Conservation (phyloP, 1,140 invertebrate species). For the Pseudomyrmex pallidus region DNA sequence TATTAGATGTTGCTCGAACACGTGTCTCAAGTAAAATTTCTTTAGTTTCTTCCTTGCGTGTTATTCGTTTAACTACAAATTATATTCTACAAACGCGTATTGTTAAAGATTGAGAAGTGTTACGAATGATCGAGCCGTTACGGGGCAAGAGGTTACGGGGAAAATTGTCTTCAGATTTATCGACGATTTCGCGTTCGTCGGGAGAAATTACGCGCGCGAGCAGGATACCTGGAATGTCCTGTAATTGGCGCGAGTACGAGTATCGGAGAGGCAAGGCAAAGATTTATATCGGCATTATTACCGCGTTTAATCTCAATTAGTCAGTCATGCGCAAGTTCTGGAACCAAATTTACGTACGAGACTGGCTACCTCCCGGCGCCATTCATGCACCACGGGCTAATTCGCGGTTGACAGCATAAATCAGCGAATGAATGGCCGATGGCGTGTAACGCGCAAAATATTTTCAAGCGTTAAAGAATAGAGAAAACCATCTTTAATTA, state of each 20-base stretch:
- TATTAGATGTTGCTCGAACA: too few relatives aligned
- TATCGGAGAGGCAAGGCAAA: slow-evolving; percentile 43
- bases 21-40: too few relatives aligned
- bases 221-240: slow-evolving; percentile 3
- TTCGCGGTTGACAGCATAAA: slow-evolving; percentile 49
- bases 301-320: slow-evolving; percentile 68
- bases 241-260: slow-evolving; percentile 51
- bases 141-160: background rate
- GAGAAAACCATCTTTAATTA: background rate
- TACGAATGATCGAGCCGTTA: background rate
- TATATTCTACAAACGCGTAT: background rate
- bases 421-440: slow-evolving; percentile 25
- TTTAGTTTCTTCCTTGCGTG: too few relatives aligned
- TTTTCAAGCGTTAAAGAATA: slow-evolving; percentile 3
- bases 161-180: slow-evolving; percentile 20
- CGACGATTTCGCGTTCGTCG: slow-evolving; percentile 16
- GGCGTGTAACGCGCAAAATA: background rate
- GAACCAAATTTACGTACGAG: slow-evolving; percentile 59
- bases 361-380: slow-evolving; percentile 27
- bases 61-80: too few relatives aligned
- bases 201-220: slow-evolving; percentile 19
- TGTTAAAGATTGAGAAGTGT: background rate
- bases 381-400: slow-evolving; percentile 29
- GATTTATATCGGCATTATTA: slow-evolving; percentile 70
- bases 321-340: slow-evolving; percentile 61